phyloP scores from a whole-genome alignment of 2,113 vertebrate species.

The Brevimyrus niger region DNA sequence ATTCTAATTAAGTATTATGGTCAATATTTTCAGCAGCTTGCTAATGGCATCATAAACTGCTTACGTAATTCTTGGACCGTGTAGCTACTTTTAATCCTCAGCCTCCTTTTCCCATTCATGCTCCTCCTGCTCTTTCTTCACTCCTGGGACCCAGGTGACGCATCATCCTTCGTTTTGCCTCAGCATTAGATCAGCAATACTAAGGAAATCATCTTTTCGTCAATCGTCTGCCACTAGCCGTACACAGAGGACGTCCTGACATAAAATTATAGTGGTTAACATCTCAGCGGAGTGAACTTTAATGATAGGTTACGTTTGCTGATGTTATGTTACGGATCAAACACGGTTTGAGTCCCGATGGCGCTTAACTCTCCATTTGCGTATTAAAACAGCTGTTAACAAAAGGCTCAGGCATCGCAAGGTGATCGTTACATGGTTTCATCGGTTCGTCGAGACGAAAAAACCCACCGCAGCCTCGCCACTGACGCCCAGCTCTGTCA shows the following conservation, averaged over 20 bases:
- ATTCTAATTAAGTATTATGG: neutral
- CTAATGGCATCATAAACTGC: neutral
- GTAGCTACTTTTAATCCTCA: neutral
- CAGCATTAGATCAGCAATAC: neutral
- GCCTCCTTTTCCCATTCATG: neutral
- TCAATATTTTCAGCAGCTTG: neutral
- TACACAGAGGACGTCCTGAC: conserved; percentile 6
- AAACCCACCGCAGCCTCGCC: neutral
- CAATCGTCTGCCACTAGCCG: neutral
- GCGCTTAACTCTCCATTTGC: neutral
- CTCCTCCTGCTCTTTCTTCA: neutral
- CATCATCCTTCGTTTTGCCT: neutral
- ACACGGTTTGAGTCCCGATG: neutral
- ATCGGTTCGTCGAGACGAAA: neutral
- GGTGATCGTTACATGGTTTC: neutral
- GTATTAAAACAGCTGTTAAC: neutral
- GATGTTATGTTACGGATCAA: neutral
- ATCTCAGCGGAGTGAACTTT: neutral
- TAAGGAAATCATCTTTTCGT: neutral
- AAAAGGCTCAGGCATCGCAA: neutral
- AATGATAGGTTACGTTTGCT: neutral
- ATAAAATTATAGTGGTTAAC: neutral
- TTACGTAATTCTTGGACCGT: neutral
- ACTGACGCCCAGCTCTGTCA: neutral
- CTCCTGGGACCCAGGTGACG: neutral